Conservation (phyloP, 2,888 invertebrate genomes). For the Lamellibrachia satsuma region DNA sequence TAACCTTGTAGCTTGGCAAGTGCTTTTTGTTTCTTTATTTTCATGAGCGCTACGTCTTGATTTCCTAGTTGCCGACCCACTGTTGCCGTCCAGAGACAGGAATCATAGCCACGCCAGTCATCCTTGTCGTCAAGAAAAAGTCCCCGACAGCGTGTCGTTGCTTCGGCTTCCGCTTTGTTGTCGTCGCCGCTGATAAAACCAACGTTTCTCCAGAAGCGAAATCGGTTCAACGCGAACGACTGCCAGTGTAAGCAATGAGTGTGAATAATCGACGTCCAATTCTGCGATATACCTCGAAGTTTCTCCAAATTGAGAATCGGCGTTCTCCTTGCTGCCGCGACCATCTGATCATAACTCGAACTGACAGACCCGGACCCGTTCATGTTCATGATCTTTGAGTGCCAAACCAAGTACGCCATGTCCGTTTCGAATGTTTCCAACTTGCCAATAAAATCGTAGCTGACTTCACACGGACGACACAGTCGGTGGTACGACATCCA, state of each 20-base stretch:
- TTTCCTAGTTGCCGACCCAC: neutral
- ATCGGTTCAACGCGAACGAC: neutral
- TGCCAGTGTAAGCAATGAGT: neutral
- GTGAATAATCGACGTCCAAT: neutral
- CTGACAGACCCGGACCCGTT: neutral
- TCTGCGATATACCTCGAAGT: neutral
- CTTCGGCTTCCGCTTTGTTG: neutral
- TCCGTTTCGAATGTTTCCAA: conserved; percentile 18
- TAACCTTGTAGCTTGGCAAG: neutral
- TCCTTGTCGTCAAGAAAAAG: neutral
- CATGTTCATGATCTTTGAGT: neutral
- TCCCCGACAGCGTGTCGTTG: neutral
- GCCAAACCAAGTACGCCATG: neutral
- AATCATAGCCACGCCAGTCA: neutral
- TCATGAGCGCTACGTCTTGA: neutral
- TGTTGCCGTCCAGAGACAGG: conserved; percentile 5
- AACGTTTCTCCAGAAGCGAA: neutral
- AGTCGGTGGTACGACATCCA: conserved; percentile 14
- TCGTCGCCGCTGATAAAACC: neutral
- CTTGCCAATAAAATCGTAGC: conserved; percentile 19
- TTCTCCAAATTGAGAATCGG: neutral
- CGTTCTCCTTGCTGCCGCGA: neutral
- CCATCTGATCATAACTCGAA: neutral
- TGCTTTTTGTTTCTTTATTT: neutral
- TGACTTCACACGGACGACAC: neutral